Base-by-base conservation (phyloP, 2,888 invertebrate genomes). In the Stenoptilia bipunctidactyla region DNA sequence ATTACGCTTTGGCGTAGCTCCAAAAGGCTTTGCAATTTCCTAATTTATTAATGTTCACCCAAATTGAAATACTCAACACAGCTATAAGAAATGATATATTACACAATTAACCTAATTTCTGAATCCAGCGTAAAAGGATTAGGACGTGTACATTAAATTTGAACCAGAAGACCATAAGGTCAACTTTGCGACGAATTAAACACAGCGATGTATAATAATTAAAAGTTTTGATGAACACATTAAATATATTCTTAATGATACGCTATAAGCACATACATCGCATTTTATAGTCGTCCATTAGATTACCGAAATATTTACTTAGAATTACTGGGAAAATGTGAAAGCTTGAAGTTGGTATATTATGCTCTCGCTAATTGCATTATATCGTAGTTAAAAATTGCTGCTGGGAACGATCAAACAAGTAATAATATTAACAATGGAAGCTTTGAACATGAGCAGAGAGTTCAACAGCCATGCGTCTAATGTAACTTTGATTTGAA, bases 1-100 rank as follows among this genome's bases (percentile, higher is more conserved):
- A 77, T 80, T 77, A 79, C 68, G 58, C 59, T 73, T 73, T 77
- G 77, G 79, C 79, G 63, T 57, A 57, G 53, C 45, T 62, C 79
- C 77, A 77, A 70, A 59, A 50, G 62, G 61, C 66, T 60, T 52
- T 50, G 61, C 62, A 54, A 56, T 57, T 54, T 55, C 63, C 63
- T 73, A 74, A 79, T 79, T 79, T 77, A 79, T 74, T 67, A 64
- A 66, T 66, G 62, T 66, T 68, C 66, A 66, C 55, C 51, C 60
- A 56, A 58, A 68, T 63, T 55, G 67, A 65, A 69, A 71, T 69
- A 71, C 65, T 72, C 70, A 62, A 67, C 66, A 71, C 67, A 68
- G 64, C 61, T 63, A 62, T 65, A 46, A 54, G 55, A 51, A 46
- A 58, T 65, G 63, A 67, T 66, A 60, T 58, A 66, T 59, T 50